A percentile compares a stretch with the other conserved stretches of the same genome.
These are phyloP conservation scores for Myotis findleyi DNA, from an alignment of 2,797 vertebrate genomes.

Conservation along the genomic window DNA sequence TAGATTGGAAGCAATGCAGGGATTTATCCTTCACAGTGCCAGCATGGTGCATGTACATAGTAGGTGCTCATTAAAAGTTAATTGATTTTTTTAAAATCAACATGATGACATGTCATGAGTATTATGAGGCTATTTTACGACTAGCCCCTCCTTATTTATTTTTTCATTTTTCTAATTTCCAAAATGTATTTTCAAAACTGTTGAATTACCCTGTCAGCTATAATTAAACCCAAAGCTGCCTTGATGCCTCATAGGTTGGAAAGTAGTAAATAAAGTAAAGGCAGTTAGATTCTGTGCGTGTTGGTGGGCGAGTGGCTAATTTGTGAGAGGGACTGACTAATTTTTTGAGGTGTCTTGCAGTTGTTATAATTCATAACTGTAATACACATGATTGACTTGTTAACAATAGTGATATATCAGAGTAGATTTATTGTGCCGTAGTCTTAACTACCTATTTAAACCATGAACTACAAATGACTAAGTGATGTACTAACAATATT, in stretches of 20 bases:
- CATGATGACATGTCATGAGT: background rate
- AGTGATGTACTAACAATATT: background rate
- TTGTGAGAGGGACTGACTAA: background rate
- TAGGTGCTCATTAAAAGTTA: background rate
- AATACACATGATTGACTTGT: background rate
- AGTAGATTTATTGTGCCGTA: background rate
- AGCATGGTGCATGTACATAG: background rate
- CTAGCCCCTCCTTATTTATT: background rate
- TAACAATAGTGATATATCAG: background rate
- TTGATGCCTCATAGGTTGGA: background rate
- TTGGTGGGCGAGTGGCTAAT: background rate
- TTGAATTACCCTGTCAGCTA: background rate
- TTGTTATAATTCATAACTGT: constrained; percentile 12
- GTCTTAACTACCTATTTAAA: constrained; percentile 21
- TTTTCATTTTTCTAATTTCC: constrained; percentile 39
- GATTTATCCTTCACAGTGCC: background rate
- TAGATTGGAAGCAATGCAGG: background rate
- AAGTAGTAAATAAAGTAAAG: constrained; percentile 35
- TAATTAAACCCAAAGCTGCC: constrained; percentile 3
- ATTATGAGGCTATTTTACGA: background rate
- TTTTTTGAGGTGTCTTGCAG: background rate
- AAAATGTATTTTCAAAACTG: constrained; percentile 40
- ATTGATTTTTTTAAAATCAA: constrained; percentile 21
- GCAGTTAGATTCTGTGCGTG: background rate
- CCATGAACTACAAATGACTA: background rate